Conservation (phyloP, 2,113 vertebrate genomes). For the Gymnarchus niloticus region DNA sequence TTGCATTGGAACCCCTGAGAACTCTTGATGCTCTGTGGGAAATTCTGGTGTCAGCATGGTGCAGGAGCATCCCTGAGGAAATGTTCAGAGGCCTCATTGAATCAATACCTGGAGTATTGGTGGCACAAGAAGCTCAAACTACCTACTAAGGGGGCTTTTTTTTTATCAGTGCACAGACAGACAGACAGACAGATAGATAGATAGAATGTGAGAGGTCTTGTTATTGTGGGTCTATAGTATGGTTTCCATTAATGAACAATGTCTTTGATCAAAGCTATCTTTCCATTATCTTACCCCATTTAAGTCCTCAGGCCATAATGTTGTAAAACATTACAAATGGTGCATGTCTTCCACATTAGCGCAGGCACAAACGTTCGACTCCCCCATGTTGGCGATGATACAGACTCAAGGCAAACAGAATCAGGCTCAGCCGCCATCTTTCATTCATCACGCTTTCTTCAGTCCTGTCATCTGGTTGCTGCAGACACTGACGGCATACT, state of each 20-base stretch:
- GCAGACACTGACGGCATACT: background rate
- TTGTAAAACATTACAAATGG: background rate
- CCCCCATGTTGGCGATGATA: background rate
- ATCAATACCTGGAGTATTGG: no score
- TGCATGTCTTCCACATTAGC: background rate
- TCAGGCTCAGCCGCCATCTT: background rate
- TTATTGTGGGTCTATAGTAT: background rate
- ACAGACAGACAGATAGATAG: no score
- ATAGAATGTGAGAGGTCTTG: background rate
- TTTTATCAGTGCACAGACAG: no score
- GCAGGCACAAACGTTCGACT: background rate
- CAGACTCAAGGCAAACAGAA: background rate
- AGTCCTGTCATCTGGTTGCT: background rate
- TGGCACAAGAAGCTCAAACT: no score
- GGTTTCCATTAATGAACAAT: background rate
- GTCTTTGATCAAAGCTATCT: background rate
- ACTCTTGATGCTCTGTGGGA: no score
- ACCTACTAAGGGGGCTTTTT: no score
- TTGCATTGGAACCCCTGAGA: no score
- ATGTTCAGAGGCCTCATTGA: no score
- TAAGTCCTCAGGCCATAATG: background rate
- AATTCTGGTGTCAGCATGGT: no score
- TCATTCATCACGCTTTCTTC: background rate
- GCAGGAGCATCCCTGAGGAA: no score
- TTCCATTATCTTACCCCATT: background rate